A percentile compares a stretch with the other conserved stretches of the same genome.
Evolutionary conservation across 2,113 vertebrate species (phyloP).

Genomic region (Spheniscus mendiculus): DNA sequence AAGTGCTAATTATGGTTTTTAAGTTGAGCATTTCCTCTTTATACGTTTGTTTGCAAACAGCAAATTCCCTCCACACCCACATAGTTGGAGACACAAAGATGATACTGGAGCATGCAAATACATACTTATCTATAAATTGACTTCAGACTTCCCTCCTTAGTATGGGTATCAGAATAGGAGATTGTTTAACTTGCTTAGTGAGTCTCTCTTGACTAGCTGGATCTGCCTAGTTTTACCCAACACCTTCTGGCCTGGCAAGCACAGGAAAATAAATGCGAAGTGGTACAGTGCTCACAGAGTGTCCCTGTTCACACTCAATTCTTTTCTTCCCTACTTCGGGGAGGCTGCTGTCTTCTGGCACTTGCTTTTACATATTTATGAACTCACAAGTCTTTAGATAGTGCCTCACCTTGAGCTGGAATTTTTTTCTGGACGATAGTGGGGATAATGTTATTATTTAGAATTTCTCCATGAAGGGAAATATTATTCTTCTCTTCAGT

Average conservation of each 20-base stretch:
- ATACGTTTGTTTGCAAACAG: conserved; percentile 54
- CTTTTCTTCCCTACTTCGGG: neutral
- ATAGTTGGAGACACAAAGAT: neutral
- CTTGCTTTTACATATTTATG: neutral
- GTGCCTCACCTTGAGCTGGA: neutral
- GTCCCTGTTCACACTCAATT: neutral
- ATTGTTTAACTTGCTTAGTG: neutral
- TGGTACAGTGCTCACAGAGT: neutral
- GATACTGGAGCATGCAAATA: neutral
- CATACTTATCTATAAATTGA: neutral
- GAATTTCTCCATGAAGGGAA: neutral
- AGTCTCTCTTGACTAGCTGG: neutral
- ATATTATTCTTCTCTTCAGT: neutral
- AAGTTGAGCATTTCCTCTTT: conserved; percentile 4
- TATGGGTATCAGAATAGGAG: neutral
- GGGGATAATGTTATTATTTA: neutral
- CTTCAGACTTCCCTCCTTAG: neutral
- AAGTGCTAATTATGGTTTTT: conserved; percentile 37
- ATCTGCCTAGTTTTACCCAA: neutral
- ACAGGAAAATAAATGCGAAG: neutral
- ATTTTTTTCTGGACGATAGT: neutral
- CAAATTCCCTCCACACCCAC: conserved; percentile 12
- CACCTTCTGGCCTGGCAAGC: neutral
- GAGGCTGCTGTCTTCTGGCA: neutral
- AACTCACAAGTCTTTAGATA: neutral